Percentiles rank a stretch among this genome's conserved stretches.
Evolutionary conservation across 2,113 vertebrate species (phyloP).

Genomic region (Cyphomyrus plagiostoma): DNA sequence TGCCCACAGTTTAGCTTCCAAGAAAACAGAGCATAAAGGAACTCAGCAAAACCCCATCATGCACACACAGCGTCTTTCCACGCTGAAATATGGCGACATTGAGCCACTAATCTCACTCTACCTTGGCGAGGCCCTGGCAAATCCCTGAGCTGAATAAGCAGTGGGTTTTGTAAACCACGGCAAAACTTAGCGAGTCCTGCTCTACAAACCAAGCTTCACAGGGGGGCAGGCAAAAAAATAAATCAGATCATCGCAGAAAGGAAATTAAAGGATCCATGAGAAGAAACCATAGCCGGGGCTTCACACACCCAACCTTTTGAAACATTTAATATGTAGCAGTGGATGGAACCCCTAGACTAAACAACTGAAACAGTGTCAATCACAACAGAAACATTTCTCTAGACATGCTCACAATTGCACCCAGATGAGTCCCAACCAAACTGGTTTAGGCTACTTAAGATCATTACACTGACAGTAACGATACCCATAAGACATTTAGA

Average conservation of each 20-base stretch:
- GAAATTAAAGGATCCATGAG: neutral
- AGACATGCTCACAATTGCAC: neutral
- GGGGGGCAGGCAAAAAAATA: neutral
- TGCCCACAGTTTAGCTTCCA: neutral
- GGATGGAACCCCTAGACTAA: neutral
- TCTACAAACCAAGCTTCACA: neutral
- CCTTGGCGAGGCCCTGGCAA: neutral
- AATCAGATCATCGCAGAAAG: neutral
- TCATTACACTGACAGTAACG: neutral
- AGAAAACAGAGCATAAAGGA: neutral
- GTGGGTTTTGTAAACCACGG: neutral
- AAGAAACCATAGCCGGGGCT: neutral
- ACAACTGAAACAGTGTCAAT: slow-evolving; percentile 1
- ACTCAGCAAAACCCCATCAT: neutral
- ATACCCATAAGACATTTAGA: neutral
- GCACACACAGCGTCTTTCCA: neutral
- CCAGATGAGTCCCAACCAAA: neutral
- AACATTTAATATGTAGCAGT: neutral
- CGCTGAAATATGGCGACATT: neutral
- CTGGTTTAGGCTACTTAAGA: neutral
- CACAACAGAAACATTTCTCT: neutral
- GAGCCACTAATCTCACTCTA: neutral
- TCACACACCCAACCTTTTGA: neutral
- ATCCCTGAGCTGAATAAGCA: neutral
- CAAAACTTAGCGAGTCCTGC: neutral